Evolutionary conservation across 1,140 invertebrate genomes (phyloP).

Genomic region (Druon quercuslanigerum): DNA sequence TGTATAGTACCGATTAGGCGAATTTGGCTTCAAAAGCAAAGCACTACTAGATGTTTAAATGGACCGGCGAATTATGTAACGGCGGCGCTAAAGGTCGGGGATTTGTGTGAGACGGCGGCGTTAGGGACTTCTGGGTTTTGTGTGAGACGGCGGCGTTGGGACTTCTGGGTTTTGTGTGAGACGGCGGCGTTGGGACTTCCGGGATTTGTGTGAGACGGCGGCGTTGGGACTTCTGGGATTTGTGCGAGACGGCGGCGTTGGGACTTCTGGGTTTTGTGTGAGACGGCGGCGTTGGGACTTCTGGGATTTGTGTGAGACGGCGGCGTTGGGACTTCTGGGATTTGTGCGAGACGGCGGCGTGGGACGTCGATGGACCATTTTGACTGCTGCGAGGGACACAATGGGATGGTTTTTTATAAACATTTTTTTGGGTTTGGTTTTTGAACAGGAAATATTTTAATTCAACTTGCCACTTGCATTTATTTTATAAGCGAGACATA

Average conservation of each 20-base stretch:
- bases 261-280: too few species aligned
- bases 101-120: not conserved
- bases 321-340: slow-evolving; percentile 30
- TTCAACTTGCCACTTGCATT: too few species aligned
- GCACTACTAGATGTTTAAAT: not conserved
- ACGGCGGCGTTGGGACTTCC: not conserved
- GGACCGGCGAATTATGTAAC: not conserved
- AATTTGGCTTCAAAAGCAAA: not conserved
- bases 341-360: not conserved
- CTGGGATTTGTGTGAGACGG: not conserved
- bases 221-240: not conserved
- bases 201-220: too few species aligned
- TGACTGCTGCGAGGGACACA: too few species aligned
- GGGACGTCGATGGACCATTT: not conserved
- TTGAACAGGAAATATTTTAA: too few species aligned
- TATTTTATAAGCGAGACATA: too few species aligned
- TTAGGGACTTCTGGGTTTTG: too few species aligned
- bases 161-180: too few species aligned
- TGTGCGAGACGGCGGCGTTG: not conserved
- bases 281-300: not conserved
- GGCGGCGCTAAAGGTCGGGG: not conserved
- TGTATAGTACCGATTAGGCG: too few species aligned
- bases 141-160: not conserved
- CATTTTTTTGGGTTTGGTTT: too few species aligned
- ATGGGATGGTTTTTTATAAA: too few species aligned